These are phyloP conservation scores for Microtus pennsylvanicus DNA, from an alignment of 2,113 vertebrate species.

Conservation along the genomic window DNA sequence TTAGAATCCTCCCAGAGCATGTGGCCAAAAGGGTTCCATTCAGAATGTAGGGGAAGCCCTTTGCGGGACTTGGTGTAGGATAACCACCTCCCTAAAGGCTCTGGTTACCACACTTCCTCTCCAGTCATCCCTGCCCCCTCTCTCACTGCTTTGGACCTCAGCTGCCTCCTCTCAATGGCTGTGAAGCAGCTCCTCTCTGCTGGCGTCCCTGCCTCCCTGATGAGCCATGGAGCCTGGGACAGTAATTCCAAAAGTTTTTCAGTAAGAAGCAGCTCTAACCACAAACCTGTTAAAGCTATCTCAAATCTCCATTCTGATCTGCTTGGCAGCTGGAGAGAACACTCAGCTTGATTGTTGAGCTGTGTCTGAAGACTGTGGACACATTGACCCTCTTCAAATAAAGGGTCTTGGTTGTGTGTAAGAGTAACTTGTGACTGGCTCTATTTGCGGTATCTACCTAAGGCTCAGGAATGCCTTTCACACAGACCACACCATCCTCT, in stretches of 20 bases:
- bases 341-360: not conserved
- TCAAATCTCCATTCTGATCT: not conserved
- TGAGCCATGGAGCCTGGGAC: not conserved
- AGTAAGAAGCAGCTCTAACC: not conserved
- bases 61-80: no score
- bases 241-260: not conserved
- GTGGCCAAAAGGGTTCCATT: not conserved
- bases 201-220: not conserved
- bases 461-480: not conserved
- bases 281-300: accelerated
- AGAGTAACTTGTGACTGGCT: no score
- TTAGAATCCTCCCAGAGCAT: not conserved
- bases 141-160: not conserved
- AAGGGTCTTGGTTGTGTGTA: no score
- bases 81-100: not conserved
- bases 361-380: not conserved
- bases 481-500: accelerated
- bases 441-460: not conserved
- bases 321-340: no score
- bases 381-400: no score
- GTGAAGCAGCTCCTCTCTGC: not conserved
- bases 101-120: not conserved
- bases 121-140: not conserved
- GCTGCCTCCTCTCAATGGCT: not conserved
- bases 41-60: not conserved